Evolutionary conservation across 2,113 vertebrate species (phyloP).

Genomic region (Mormyrus iriodes): DNA sequence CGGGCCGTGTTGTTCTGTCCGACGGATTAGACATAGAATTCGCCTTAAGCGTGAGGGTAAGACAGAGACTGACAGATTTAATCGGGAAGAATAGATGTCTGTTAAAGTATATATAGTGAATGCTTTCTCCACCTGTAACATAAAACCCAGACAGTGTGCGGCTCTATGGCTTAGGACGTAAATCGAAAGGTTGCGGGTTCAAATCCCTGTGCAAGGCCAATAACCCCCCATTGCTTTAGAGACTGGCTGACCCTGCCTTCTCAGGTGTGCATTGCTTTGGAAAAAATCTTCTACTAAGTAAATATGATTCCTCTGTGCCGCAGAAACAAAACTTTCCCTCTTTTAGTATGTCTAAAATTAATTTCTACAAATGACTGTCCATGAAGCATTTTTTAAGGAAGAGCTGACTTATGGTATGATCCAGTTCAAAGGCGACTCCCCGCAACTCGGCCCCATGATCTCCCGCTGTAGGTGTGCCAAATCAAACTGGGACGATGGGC

Average conservation of each 20-base stretch:
- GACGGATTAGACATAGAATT: not conserved
- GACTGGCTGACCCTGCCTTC: not conserved
- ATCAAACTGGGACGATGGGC: not conserved
- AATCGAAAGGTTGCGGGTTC: not conserved
- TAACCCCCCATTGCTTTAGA: not conserved
- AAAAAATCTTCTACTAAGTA: not conserved
- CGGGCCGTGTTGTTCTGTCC: not conserved
- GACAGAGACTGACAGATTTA: not conserved
- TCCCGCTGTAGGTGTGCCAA: not conserved
- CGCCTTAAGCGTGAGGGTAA: not conserved
- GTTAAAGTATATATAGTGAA: not conserved
- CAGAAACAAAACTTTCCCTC: not conserved
- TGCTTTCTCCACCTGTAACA: not conserved
- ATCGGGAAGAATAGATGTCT: not conserved
- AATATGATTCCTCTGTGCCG: not conserved
- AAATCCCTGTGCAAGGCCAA: not conserved
- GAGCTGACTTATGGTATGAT: not conserved
- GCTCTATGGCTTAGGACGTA: not conserved
- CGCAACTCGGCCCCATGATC: not conserved
- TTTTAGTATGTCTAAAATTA: not conserved
- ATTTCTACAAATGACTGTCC: not conserved
- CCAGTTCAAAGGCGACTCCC: too few relatives aligned
- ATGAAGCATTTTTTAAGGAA: not conserved
- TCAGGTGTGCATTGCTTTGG: not conserved
- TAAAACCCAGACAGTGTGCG: not conserved